Percentiles rank a stretch among this genome's conserved stretches.
Evolutionary conservation across 35 echinoderm and acorn worm species (phyloP).

Genomic region (Diadema setosum): DNA sequence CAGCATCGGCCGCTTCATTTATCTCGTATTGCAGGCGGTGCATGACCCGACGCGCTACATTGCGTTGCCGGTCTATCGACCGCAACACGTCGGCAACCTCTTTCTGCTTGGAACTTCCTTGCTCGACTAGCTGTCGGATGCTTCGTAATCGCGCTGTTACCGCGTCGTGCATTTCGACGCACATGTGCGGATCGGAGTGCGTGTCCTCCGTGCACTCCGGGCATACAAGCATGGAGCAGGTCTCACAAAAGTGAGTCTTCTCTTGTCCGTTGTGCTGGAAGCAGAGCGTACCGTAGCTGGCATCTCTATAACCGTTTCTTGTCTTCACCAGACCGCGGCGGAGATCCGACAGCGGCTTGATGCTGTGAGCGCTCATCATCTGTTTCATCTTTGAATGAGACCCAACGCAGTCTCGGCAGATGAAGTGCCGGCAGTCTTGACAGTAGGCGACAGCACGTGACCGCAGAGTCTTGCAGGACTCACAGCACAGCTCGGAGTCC

Average conservation of each 20-base stretch:
- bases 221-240: not conserved
- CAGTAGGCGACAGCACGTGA: not conserved
- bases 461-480: not conserved
- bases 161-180: not conserved
- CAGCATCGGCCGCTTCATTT: not conserved
- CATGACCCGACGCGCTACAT: not conserved
- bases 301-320: not conserved
- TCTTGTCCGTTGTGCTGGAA: not conserved
- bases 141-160: not conserved
- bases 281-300: not conserved
- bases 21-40: not conserved
- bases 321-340: not conserved
- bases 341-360: not conserved
- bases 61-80: not conserved
- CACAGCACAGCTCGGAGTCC: not conserved
- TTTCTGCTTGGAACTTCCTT: not conserved
- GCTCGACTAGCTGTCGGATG: not conserved
- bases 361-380: not conserved
- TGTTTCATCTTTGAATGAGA: not conserved
- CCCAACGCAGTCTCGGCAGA: not conserved
- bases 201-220: not conserved
- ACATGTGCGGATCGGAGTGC: not conserved
- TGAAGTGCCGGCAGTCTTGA: constrained; percentile 1
- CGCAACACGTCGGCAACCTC: not conserved
- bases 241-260: constrained; percentile 11